Base-by-base conservation (phyloP, 2,888 invertebrate genomes). In the Ctenicera cuprea region DNA sequence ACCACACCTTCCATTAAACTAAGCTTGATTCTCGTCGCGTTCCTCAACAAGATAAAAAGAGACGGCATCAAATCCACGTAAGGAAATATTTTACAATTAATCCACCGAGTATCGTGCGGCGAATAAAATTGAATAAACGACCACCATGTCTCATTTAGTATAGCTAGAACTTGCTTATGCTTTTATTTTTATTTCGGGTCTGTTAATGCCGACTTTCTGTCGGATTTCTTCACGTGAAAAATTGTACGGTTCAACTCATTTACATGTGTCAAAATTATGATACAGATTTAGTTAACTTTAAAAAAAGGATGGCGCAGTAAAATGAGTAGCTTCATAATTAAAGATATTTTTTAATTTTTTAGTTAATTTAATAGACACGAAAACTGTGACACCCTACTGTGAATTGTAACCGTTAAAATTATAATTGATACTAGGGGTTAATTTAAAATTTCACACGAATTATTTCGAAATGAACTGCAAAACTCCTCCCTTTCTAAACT, bases 61-160 rank as follows among this genome's bases (percentile, higher is more conserved):
- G 59, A 59, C 9, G n/a, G 38, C 16, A 59, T 1, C 5, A 30
- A 30, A 20, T 9, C 22, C 9, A 38, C 59, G 59, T 41, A 38
- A n/a, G 20, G 59, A 12, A 38, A 59, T 38, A 38, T 38, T 20
- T 37, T 38, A 38, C 38, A 59, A 57, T 57, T 57, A 57, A 59
- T 38, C 38, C 38, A 20, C 1, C 33, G 14, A 68, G 57, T 68
- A 41, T 68, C 68, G 43, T 45, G 68, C 68, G 30, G 68, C 30
- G 68, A 68, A 68, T 57, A 68, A 68, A 68, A 68, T 68, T 57
- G 57, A 68, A 68, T 68, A 57, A 66, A 59, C 68, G 68, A 59
- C 68, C 66, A 33, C 52, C 68, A 43, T 59, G 57, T 59, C 57
- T 68, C 68, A 68, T 59, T 68, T 59, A 57, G 68, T 38, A 38